Percentiles rank a stretch among this genome's conserved stretches.
phyloP scores from a whole-genome alignment of 2,888 invertebrate genomes.

The Pegoplata infirma region DNA sequence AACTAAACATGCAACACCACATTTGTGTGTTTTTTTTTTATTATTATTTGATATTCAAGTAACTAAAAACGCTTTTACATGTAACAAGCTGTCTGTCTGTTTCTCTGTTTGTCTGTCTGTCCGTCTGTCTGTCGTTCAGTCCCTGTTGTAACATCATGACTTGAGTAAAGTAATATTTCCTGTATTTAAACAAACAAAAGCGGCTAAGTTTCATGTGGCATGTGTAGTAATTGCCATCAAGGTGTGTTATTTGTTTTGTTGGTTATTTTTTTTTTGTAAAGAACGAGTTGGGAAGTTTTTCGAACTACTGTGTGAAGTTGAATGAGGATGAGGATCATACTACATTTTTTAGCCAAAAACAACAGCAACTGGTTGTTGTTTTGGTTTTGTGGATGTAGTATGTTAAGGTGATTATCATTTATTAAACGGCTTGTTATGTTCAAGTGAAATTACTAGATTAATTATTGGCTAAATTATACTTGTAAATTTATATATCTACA shows the following conservation, averaged over 20 bases:
- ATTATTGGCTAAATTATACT: constrained; percentile 8
- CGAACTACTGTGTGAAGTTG: neutral
- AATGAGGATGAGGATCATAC: neutral
- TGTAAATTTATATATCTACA: too few species aligned
- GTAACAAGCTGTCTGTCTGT: constrained; percentile 27
- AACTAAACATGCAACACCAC: constrained; percentile 40
- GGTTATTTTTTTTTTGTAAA: constrained; percentile 5
- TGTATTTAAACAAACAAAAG: constrained; percentile 9
- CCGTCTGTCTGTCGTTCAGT: too few species aligned
- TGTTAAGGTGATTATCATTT: constrained; percentile 46
- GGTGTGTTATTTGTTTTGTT: constrained; percentile 47
- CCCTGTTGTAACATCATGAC: constrained; percentile 2
- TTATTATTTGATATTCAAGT: neutral
- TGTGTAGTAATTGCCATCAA: constrained; percentile 45
- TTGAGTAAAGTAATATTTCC: constrained; percentile 45
- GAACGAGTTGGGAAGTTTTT: constrained; percentile 15
- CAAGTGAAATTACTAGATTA: constrained; percentile 27
- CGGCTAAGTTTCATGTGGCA: constrained; percentile 44
- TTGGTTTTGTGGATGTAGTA: constrained; percentile 39
- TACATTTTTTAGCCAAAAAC: neutral
- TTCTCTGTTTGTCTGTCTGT: neutral
- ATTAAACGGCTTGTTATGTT: constrained; percentile 42
- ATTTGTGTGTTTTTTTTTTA: too few species aligned
- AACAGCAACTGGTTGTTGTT: neutral
- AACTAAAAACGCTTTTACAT: neutral